phyloP scores from a whole-genome alignment of 2,888 invertebrate species.

The Atrina japonica region DNA sequence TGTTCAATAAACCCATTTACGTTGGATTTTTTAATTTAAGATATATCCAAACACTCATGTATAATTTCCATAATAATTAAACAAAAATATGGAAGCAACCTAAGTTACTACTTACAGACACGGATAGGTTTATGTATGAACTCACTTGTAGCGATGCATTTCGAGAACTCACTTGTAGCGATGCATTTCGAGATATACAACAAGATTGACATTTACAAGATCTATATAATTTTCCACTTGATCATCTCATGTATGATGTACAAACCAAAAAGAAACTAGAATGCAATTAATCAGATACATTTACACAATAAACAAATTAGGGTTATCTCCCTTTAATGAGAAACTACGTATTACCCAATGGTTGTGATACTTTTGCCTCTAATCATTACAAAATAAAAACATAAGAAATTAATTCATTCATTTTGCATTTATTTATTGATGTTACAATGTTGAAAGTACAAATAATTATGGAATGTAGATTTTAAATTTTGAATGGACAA shows the following conservation, averaged over 20 bases:
- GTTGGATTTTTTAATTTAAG: constrained; percentile 19
- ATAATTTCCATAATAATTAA: constrained; percentile 33
- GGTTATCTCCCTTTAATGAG: constrained; percentile 48
- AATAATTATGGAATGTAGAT: too few relatives aligned
- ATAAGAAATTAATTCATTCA: too few relatives aligned
- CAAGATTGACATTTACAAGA: too few relatives aligned
- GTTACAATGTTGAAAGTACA: too few relatives aligned
- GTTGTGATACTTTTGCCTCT: constrained; percentile 53
- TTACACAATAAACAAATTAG: constrained; percentile 44
- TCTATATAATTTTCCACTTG: too few relatives aligned
- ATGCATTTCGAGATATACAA: too few relatives aligned
- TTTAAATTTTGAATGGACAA: too few relatives aligned
- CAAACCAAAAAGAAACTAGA: too few relatives aligned
- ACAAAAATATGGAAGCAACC: constrained; percentile 20
- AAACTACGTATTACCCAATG: constrained; percentile 46
- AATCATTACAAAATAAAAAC: constrained; percentile 31
- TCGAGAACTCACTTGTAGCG: neutral
- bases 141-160: neutral
- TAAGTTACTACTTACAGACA: constrained; percentile 29
- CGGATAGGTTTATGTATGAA: constrained; percentile 25
- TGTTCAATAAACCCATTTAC: constrained; percentile 34
- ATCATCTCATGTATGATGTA: too few relatives aligned
- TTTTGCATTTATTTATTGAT: too few relatives aligned
- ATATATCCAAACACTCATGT: constrained; percentile 20
- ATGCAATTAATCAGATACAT: too few relatives aligned